Conservation (phyloP, 2,113 vertebrate species). For the Machaerirhynchus nigripectus region DNA sequence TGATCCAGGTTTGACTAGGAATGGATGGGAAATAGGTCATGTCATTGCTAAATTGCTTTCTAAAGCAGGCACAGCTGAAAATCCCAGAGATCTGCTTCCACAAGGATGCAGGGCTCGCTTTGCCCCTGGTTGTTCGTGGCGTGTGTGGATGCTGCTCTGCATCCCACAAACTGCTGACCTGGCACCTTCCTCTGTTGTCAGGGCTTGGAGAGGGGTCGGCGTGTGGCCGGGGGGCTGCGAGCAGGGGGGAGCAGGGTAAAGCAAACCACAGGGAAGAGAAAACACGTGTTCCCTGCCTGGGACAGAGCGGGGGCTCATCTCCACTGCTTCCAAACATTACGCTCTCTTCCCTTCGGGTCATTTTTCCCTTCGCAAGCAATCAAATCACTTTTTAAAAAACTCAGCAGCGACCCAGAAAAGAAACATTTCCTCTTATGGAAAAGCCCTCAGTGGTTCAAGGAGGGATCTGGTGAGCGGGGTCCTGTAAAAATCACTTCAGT, state of each 20-base stretch:
- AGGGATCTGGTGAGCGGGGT: not conserved
- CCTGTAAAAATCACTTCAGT: not conserved
- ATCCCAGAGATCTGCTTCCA: not conserved
- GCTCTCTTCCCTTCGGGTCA: conserved; percentile 13
- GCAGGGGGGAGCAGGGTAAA: not conserved
- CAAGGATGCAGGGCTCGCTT: not conserved
- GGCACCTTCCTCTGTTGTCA: not conserved
- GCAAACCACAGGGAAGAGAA: conserved; percentile 9
- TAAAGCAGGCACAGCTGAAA: not conserved
- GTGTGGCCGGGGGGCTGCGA: accelerated
- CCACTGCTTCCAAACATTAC: not conserved
- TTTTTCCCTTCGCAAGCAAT: conserved; percentile 20
- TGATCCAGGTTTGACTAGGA: not conserved
- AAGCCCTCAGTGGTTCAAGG: not conserved
- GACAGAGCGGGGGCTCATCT: not conserved
- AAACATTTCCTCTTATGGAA: conserved; percentile 62
- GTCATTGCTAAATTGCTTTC: not conserved
- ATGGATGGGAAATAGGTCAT: not conserved
- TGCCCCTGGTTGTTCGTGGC: not conserved
- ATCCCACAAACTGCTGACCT: not conserved
- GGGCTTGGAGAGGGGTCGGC: not conserved
- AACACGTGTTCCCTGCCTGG: conserved; percentile 8
- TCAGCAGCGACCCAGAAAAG: conserved; percentile 42
- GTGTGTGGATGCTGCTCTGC: not conserved
- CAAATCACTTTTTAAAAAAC: conserved; percentile 42